phyloP scores from a whole-genome alignment of 2,888 invertebrate genomes.

The Clitarchus hookeri region DNA sequence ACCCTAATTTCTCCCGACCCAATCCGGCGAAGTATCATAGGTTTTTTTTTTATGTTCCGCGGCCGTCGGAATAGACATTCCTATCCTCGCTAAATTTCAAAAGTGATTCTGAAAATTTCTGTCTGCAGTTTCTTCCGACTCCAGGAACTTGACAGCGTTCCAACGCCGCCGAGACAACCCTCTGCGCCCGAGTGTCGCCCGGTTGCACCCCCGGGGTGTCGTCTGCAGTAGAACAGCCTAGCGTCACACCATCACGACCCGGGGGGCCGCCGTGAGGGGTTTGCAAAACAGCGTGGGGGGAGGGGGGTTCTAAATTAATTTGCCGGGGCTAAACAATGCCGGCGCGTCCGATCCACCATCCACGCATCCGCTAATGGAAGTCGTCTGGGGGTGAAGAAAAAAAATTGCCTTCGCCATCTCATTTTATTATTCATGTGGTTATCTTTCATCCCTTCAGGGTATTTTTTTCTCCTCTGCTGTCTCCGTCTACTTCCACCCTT shows the following conservation, averaged over 20 bases:
- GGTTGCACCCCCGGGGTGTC: neutral
- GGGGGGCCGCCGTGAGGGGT: conserved; percentile 36
- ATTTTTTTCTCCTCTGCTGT: conserved; percentile 48
- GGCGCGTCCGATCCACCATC: conserved; percentile 47
- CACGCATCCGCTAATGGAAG: conserved; percentile 54
- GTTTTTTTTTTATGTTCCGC: too few relatives aligned
- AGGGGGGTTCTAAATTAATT: conserved; percentile 57
- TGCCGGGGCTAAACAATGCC: conserved; percentile 59
- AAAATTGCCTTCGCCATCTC: conserved; percentile 52
- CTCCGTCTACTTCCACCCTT: conserved; percentile 32
- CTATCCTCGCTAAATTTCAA: too few relatives aligned
- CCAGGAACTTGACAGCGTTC: too few relatives aligned
- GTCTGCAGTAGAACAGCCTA: neutral
- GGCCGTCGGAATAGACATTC: too few relatives aligned
- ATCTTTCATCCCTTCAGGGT: conserved; percentile 53
- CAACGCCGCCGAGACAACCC: too few relatives aligned
- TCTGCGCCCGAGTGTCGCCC: too few relatives aligned
- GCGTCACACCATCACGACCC: neutral
- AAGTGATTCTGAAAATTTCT: too few relatives aligned
- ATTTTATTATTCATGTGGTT: conserved; percentile 44
- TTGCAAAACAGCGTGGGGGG: conserved; percentile 24
- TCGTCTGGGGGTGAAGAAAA: conserved; percentile 52
- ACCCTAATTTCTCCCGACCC: too few relatives aligned
- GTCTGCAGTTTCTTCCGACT: too few relatives aligned
- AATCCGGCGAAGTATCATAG: too few relatives aligned